Evolutionary conservation across 2,888 invertebrate genomes (phyloP), one percentile per base, ranked within the genome.

Genomic region (Gonocerus acuteangulatus): DNA sequence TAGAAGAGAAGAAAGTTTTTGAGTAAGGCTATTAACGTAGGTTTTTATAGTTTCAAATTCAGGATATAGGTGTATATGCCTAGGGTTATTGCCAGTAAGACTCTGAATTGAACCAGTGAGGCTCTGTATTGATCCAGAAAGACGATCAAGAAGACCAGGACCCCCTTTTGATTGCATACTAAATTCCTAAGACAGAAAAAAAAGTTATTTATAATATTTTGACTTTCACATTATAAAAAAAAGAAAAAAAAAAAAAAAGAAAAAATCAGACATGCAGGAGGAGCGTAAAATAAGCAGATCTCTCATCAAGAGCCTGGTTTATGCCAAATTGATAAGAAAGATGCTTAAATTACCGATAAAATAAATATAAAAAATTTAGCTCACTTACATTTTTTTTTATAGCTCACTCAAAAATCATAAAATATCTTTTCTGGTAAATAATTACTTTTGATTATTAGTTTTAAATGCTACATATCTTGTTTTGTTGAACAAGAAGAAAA

Each of bases 41-140:
- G 80, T 79, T 66, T 79, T 79, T 67, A 81, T 77, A 68, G 78
- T 78, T 63, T 82, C 81, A 71, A 85, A 84, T 71, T 85, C 85
- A 13, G 79, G 74, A 65, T 79, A 56, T 32, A 49, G 15, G 44
- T 23, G 76, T 56, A 78, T 76, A 63, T 80, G 79, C 71, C 82
- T 82, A 68, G 80, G 74, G 67, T 77, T 76, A 61, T 79, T 78
- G 42, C 78, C 74, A 34, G 36, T 54, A 42, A 54, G 39, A 15
- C 34, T 54, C 16, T 54, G 54, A 11, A 57, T 32, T 13, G 45
- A 57, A 27, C 47, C 57, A 7, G 80, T 75, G 65, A 81, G 73
- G 69, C 77, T 81, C 70, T 80, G 80, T 44, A 82, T 71, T 13
- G 82, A 80, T 63, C 79, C 80, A 2, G 79, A 77, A 68, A 82